Evolutionary conservation across 1,140 invertebrate genomes (phyloP).

Genomic region (Caenorhabditis briggsae): DNA sequence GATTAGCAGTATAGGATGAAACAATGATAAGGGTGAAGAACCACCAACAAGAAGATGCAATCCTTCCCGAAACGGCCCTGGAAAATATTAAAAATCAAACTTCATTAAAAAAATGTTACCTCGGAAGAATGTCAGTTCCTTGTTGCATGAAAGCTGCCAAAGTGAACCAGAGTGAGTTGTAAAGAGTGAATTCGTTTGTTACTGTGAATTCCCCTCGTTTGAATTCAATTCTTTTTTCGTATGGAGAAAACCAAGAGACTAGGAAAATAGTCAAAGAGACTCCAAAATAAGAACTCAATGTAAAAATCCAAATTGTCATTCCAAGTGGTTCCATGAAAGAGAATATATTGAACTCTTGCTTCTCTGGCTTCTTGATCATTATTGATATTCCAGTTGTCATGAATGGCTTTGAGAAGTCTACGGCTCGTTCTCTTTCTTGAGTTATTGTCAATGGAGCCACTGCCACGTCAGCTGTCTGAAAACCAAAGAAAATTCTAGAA

Average conservation of each 20-base stretch:
- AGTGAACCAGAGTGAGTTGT: conserved; percentile 96
- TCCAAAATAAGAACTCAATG: conserved; percentile 94
- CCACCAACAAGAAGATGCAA: conserved; percentile 98
- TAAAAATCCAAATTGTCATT: conserved; percentile 96
- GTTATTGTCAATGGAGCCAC: conserved; percentile 96
- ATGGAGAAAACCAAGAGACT: conserved; percentile 92
- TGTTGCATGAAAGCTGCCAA: conserved; percentile 97
- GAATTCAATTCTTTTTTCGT: conserved; percentile 81
- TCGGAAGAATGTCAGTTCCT: conserved; percentile 94
- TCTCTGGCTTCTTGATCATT: conserved; percentile 95
- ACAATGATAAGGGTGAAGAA: conserved; percentile 98
- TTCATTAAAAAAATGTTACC: conserved; percentile 80
- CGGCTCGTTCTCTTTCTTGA: conserved; percentile 88
- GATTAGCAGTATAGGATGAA: conserved; percentile 98
- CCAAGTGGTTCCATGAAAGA: conserved; percentile 98
- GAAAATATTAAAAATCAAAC: background rate
- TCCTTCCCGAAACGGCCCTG: conserved; percentile 90
- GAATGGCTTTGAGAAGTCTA: conserved; percentile 96
- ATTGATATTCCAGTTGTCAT: conserved; percentile 97
- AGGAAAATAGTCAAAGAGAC: conserved; percentile 80
- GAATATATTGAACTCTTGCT: conserved; percentile 86
- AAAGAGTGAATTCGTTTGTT: conserved; percentile 94
- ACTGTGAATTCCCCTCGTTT: conserved; percentile 81
- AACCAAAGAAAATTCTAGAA: background rate
- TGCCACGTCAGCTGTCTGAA: conserved; percentile 88